Base-by-base conservation (phyloP, 1,140 invertebrate genomes). In the Trichoplusia ni region DNA sequence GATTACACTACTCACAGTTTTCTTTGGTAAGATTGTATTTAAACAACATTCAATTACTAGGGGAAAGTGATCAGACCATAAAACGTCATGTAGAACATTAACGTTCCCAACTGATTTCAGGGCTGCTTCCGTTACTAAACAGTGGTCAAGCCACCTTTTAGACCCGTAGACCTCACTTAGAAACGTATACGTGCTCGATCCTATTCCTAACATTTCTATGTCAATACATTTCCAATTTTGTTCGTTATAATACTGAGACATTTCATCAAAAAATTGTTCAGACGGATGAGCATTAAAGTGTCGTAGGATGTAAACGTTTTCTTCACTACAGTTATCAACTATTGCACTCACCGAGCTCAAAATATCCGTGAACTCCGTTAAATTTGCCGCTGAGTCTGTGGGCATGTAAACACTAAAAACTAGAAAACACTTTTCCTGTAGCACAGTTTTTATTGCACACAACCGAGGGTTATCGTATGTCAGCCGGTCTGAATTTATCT, bases 201-300 rank as follows among this genome's bases (percentile, higher is more conserved):
- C 2, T 5, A 46, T 9, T 23, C 42, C 21, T 46, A 46, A 46
- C 21, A 27, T 46, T 13, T 46, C 19, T 1, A 11, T 27, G 11
- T 46, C 21, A 1, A 46, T 23, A 23, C 42, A 46, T 2, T 9
- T 25, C 18, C 21, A 46, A 1, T 0, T 51, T 33, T 51, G 25
- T 51, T 51, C 47, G 14, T 9, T 46, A 46, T 21, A 46, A 46
- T 65, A 33, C 3, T 16, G 21, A 40, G 25, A 2, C 42, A 44
- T 11, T 14, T 4, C 9, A 70, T 46, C 46, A 70, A 70, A 14
- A 66, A 44, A 14, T 66, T 70, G 27, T 63, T n/a, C n/a, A n/a
- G n/a, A 70, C 7, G 64, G 54, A 19, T 66, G 62, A 14, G 65
- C 31, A 11, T 49, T 13, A 7, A 19, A 37, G 13, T 37, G 0